phyloP scores from a whole-genome alignment of 23 tunicate species.

The Trididemnum clinides region DNA sequence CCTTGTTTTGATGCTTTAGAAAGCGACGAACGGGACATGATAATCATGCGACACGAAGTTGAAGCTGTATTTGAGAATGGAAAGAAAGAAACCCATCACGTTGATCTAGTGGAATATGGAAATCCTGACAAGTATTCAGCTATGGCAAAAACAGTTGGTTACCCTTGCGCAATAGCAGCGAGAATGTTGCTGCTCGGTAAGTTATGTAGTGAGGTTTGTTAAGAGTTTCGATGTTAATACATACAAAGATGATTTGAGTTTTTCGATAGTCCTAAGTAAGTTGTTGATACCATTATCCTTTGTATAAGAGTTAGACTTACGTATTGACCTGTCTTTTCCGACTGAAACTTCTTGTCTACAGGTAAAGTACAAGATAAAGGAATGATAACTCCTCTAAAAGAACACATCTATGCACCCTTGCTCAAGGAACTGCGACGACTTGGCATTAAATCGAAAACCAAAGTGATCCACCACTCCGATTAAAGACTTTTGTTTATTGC shows the following conservation, averaged over 20 bases:
- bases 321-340: not conserved
- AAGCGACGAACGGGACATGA: slow-evolving; percentile 77
- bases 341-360: not conserved
- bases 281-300: not conserved
- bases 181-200: slow-evolving; percentile 81
- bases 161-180: slow-evolving; percentile 93
- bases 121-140: slow-evolving; percentile 81
- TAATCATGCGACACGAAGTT: slow-evolving; percentile 93
- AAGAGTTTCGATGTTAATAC: no score
- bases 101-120: slow-evolving; percentile 90
- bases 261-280: no score
- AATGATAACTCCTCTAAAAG: slow-evolving; percentile 80
- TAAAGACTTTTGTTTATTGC: no score
- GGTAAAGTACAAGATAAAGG: slow-evolving; percentile 88
- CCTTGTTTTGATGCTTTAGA: slow-evolving; percentile 27
- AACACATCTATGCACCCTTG: slow-evolving; percentile 68
- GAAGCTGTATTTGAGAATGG: slow-evolving; percentile 59
- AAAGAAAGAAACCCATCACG: slow-evolving; percentile 45
- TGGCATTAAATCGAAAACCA: slow-evolving; percentile 68
- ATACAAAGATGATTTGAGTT: no score
- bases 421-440: slow-evolving; percentile 73
- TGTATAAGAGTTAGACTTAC: not conserved
- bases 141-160: slow-evolving; percentile 98
- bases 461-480: no score
- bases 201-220: not conserved